Conservation (phyloP, 2,113 vertebrate genomes). For the Heterotilapia buettikoferi region DNA sequence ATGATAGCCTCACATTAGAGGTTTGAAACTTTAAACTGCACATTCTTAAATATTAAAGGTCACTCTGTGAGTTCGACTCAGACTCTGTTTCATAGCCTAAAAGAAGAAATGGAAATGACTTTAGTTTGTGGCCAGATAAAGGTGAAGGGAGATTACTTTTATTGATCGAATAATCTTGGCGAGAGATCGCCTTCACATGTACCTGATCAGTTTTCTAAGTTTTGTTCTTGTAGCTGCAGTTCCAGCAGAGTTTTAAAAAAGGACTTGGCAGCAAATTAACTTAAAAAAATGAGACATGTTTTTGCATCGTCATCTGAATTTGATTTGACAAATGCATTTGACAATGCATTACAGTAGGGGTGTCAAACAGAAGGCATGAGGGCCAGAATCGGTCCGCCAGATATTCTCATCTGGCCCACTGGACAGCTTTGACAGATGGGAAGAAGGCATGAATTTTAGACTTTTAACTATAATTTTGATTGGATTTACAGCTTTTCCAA, state of each 20-base stretch:
- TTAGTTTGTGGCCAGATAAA: neutral
- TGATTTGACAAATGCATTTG: too few relatives aligned
- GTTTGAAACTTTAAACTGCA: neutral
- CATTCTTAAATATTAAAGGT: neutral
- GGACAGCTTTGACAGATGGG: neutral
- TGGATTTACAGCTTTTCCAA: neutral
- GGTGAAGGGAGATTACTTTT: neutral
- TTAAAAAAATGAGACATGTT: neutral
- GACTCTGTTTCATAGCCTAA: neutral
- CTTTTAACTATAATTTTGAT: neutral
- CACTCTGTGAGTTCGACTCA: neutral
- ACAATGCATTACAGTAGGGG: neutral
- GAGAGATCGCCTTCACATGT: neutral
- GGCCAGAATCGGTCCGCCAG: neutral
- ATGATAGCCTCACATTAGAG: neutral
- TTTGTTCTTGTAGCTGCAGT: neutral
- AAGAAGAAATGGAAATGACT: neutral
- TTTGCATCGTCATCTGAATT: neutral
- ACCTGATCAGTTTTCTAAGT: neutral
- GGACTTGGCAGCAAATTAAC: too few relatives aligned
- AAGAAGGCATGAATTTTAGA: neutral
- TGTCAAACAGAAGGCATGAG: neutral
- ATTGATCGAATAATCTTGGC: neutral
- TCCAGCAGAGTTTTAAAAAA: too few relatives aligned
- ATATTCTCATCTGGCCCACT: neutral